Evolutionary conservation across 2,797 vertebrate species (phyloP).

Genomic region (Xenentodon cancila): DNA sequence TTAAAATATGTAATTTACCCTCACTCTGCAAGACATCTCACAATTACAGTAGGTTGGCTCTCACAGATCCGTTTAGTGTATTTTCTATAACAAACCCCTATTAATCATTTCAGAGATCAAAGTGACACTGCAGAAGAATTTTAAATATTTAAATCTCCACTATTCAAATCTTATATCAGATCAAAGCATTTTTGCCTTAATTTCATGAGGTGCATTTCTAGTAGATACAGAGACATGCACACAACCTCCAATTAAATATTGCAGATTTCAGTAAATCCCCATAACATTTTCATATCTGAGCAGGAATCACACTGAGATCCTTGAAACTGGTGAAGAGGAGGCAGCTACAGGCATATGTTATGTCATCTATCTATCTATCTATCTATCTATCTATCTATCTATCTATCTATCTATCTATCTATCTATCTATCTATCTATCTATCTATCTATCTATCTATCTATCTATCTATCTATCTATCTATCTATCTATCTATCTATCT

Average conservation of each 20-base stretch:
- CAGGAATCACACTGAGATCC: constrained; percentile 67
- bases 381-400: too few relatives aligned
- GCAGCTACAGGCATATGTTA: constrained; percentile 55
- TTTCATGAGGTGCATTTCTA: constrained; percentile 77
- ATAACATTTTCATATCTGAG: constrained; percentile 77
- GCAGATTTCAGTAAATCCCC: constrained; percentile 78
- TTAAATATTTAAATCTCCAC: constrained; percentile 86
- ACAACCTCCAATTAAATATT: constrained; percentile 83
- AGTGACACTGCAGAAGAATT: constrained; percentile 80
- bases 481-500: constrained; percentile 52
- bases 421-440: too few relatives aligned
- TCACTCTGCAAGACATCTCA: constrained; percentile 77
- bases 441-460: too few relatives aligned
- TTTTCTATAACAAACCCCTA: constrained; percentile 85
- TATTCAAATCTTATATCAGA: constrained; percentile 84
- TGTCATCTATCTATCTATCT: too few relatives aligned
- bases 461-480: too few relatives aligned
- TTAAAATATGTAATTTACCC: constrained; percentile 83
- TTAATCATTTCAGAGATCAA: constrained; percentile 85
- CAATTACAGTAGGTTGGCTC: constrained; percentile 81
- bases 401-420: too few relatives aligned
- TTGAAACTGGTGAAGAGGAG: constrained; percentile 57
- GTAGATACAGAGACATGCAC: constrained; percentile 76
- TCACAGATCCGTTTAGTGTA: constrained; percentile 79
- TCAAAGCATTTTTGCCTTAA: constrained; percentile 86